phyloP scores from a whole-genome alignment of 2,797 vertebrate species.

The Phrynocephalus vlangalii region DNA sequence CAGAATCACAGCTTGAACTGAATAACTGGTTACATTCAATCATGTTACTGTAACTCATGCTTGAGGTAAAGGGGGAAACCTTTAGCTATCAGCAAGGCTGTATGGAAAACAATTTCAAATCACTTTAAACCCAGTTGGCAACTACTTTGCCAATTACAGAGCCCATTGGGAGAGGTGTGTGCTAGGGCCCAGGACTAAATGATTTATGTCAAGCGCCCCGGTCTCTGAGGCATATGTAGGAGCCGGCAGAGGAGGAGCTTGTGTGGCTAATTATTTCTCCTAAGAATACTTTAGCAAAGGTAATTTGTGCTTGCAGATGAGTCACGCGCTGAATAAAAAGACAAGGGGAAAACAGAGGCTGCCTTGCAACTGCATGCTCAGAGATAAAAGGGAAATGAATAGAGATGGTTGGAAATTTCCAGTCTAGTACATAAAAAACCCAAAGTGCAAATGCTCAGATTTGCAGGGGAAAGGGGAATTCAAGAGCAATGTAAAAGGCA shows the following conservation, averaged over 20 bases:
- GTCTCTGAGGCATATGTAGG: conserved; percentile 75
- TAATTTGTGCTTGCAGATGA: conserved; percentile 84
- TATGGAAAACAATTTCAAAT: conserved; percentile 86
- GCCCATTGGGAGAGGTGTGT: conserved; percentile 82
- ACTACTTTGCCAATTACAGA: conserved; percentile 86
- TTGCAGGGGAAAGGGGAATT: conserved; percentile 6
- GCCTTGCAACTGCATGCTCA: conserved; percentile 57
- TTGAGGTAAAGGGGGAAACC: conserved; percentile 82
- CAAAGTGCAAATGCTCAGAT: neutral
- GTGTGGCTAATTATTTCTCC: conserved; percentile 84
- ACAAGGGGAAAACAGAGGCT: conserved; percentile 66
- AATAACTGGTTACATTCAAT: conserved; percentile 86
- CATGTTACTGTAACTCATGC: conserved; percentile 85
- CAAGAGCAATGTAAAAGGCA: conserved; percentile 31
- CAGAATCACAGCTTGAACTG: conserved; percentile 86
- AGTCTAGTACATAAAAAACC: conserved; percentile 51
- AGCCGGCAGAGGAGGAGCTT: conserved; percentile 77
- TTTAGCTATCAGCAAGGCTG: conserved; percentile 84
- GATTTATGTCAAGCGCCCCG: conserved; percentile 83
- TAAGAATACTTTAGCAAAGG: conserved; percentile 82
- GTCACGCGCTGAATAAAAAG: conserved; percentile 73
- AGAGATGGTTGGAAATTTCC: conserved; percentile 41
- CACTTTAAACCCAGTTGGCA: conserved; percentile 85
- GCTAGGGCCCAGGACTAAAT: conserved; percentile 81
- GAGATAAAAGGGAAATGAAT: conserved; percentile 67